Percentiles rank a stretch among this genome's conserved stretches.
phyloP scores from a whole-genome alignment of 2,797 vertebrate genomes.

The Pteropus rufus region DNA sequence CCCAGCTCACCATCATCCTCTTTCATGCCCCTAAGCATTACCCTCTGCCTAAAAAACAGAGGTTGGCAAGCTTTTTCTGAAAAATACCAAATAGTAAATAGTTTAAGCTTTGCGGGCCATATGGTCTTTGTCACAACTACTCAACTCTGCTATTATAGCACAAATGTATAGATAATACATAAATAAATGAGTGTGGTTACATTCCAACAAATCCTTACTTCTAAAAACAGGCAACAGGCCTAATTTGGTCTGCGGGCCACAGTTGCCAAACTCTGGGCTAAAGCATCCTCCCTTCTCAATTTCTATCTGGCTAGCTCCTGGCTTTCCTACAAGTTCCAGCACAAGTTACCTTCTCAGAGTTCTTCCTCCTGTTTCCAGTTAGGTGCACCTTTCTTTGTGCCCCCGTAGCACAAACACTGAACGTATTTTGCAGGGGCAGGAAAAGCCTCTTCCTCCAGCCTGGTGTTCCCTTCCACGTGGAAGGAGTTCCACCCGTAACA shows the following conservation, averaged over 20 bases:
- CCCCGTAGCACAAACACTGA: neutral
- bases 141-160: neutral
- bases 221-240: neutral
- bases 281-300: neutral
- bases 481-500: neutral
- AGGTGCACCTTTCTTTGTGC: neutral
- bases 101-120: neutral
- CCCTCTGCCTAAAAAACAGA: neutral
- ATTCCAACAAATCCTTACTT: neutral
- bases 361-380: neutral
- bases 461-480: neutral
- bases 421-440: neutral
- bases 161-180: neutral
- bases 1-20: neutral
- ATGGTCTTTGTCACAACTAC: neutral
- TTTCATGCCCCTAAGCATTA: neutral
- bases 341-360: neutral
- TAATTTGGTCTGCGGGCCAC: neutral
- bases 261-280: neutral
- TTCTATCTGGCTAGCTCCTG: neutral
- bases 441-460: neutral
- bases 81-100: neutral
- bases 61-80: neutral
- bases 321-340: neutral
- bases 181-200: neutral